Percentiles rank a stretch among this genome's conserved stretches.
phyloP scores from a whole-genome alignment of 64 coral and sea anemone species.

The Trachythela sp. region DNA sequence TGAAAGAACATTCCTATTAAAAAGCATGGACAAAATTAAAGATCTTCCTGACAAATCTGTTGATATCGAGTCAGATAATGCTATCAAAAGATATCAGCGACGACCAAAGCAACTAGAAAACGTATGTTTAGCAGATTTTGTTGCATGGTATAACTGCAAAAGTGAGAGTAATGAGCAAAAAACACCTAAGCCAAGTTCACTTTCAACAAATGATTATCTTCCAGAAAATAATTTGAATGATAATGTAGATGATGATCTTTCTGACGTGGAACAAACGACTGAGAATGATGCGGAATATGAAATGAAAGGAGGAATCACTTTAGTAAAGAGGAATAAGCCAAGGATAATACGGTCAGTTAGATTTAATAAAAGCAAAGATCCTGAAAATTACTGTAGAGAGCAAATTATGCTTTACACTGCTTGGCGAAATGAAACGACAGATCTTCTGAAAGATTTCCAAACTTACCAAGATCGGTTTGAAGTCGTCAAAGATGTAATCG shows the following conservation, averaged over 20 bases:
- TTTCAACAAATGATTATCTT: neutral
- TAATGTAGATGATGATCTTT: neutral
- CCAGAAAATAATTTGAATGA: neutral
- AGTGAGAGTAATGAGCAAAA: neutral
- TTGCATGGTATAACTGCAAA: neutral
- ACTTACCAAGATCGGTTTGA: neutral
- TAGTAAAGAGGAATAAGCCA: neutral
- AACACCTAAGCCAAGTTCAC: neutral
- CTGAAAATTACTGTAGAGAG: slow-evolving; percentile 1
- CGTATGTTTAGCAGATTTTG: neutral
- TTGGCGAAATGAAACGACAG: neutral
- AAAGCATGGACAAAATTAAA: neutral
- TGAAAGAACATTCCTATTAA: slow-evolving; percentile 4
- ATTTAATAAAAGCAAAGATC: neutral
- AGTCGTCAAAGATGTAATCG: too few species aligned
- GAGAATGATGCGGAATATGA: too few species aligned
- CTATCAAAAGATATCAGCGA: neutral
- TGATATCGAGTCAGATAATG: neutral
- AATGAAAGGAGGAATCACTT: neutral
- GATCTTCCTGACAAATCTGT: neutral
- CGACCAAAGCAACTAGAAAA: neutral
- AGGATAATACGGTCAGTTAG: too few species aligned
- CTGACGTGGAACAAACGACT: neutral
- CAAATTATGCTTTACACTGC: slow-evolving; percentile 7
- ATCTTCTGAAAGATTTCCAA: neutral